Evolutionary conservation across 2,888 invertebrate species (phyloP), one percentile per base, ranked within the genome.

Genomic region (Nymphalis c-album): DNA sequence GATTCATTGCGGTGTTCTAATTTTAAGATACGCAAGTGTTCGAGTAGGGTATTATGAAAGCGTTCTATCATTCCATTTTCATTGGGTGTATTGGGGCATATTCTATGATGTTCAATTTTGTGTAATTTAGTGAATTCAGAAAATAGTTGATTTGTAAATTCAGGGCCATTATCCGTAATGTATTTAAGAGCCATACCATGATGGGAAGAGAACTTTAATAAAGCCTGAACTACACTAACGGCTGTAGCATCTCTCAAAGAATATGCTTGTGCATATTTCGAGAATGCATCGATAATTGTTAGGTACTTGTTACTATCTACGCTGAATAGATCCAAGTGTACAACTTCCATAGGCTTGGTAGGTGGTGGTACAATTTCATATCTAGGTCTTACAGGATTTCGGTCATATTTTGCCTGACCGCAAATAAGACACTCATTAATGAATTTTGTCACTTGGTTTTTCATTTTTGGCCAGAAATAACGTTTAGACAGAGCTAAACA

Each of bases 391-490:
- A 74, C 63, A 1, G 75, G 73, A 48, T 74, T 68, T 8, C 68
- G 60, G 40, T 73, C 69, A 48, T 75, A 75, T 65, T 74, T 74
- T 8, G 68, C 64, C 18, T 62, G 66, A 22, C 66, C 69, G 58
- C 74, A 71, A 13, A 74, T 55, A 50, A 35, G 64, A 50, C 69
- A 64, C 62, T 64, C 53, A n/a, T 62, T 63, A 72, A 78, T 76
- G 57, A 59, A 77, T 65, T 76, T 76, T 4, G 74, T 62, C 0
- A 77, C 72, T 0, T 71, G 40, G 0, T 74, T 71, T 31, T 50
- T 74, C 73, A 77, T 74, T 53, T 77, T 77, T 0, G 78, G 77
- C 76, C 78, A 79, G 57, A 60, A 78, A 35, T 75, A 76, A 1
- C 59, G 63, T 1, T 17, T 35, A 4, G 76, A 76, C 3, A 78